phyloP scores from a whole-genome alignment of 2,797 vertebrate genomes.

The Benthosema pterotum region DNA sequence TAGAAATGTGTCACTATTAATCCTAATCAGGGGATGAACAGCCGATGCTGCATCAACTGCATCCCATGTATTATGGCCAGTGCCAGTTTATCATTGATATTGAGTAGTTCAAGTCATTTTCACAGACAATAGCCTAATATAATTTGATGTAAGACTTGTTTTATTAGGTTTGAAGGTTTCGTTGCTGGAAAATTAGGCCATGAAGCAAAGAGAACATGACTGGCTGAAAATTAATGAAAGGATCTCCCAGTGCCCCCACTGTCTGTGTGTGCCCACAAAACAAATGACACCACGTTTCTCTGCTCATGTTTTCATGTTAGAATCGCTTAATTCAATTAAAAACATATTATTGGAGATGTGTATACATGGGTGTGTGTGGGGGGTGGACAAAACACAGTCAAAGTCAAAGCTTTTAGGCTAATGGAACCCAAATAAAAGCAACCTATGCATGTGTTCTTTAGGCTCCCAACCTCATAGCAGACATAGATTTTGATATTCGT shows the following conservation, averaged over 20 bases:
- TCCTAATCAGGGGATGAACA: conserved; percentile 32
- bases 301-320: not conserved
- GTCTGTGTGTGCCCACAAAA: no score
- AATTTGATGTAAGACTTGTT: conserved; percentile 26
- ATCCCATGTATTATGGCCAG: not conserved
- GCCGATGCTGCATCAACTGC: not conserved
- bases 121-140: conserved; percentile 34
- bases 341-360: not conserved
- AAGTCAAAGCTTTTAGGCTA: no score
- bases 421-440: no score
- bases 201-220: conserved; percentile 23
- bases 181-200: conserved; percentile 44
- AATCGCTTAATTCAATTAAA: not conserved
- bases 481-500: not conserved
- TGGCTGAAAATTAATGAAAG: conserved; percentile 42
- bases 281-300: no score
- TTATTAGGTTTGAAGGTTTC: conserved; percentile 43
- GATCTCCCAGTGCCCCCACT: not conserved
- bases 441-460: not conserved
- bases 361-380: not conserved
- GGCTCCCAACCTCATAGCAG: not conserved
- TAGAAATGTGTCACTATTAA: conserved; percentile 45
- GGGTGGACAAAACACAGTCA: no score
- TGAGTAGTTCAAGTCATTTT: conserved; percentile 45
- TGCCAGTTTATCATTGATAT: conserved; percentile 39